Base-by-base conservation (phyloP, 2,113 vertebrate genomes). In the Scomber colias region DNA sequence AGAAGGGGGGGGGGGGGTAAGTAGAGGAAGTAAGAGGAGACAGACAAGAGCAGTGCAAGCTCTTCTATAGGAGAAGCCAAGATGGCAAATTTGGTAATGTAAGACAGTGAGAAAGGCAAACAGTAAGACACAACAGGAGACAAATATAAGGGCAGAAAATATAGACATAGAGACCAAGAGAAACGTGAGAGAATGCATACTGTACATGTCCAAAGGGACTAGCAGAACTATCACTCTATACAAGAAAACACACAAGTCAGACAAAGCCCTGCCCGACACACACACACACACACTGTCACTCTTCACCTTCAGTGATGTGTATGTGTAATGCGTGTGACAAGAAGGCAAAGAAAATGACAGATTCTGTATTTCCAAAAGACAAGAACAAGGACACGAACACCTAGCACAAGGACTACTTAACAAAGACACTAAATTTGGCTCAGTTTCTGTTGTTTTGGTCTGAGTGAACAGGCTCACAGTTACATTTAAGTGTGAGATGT, bases 211-310 rank as follows among this genome's bases (percentile, higher is more conserved):
- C 0, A 11, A 51, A 67, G 56, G 64, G 61, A 67, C 40, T 79
- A 78, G 55, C 30, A 79, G 70, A 85, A 67, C 49, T 24, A 40
- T 27, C 24, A 48, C 59, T 73, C 51, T 49, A 40, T 44, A 59
- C 35, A 74, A 61, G 24, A 45, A 67, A 24, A 72, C 48, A 35
- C 48, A 59, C 55, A 67, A 49, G 40, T 19, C 51, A 68, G 17
- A 61, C 48, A 48, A 19, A 71, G 48, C 13, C 10, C 46, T 21
- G 40, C 1, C 35, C 17, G 7, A 40, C 35, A 71, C 8, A 71
- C 51, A 69, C 24, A 55, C 66, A 46, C 16, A 6, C 51, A 73
- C 56, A 57, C 12, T 21, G 14, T 55, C 55, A 40, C 57, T 46
- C 10, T 31, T 44, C 9, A 61, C 30, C 49, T 66, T 65, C 53